Evolutionary conservation across 2,888 invertebrate species (phyloP), one percentile per base, ranked within the genome.

Genomic region (Drosophila bunnanda): DNA sequence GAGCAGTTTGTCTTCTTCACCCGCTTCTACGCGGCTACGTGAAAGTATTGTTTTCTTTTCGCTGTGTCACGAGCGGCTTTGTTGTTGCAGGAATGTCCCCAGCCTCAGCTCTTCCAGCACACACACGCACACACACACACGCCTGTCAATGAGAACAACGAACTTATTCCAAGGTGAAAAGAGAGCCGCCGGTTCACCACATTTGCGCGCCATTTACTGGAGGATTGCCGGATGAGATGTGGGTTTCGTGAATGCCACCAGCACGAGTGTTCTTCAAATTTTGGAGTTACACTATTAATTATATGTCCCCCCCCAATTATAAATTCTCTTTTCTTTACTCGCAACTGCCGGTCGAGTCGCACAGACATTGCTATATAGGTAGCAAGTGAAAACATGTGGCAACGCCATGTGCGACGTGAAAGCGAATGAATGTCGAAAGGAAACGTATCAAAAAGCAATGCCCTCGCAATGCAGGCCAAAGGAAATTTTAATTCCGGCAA

Each of bases 171-270:
- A 77, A 87, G 75, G 77, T 75, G 70, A 77, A 79, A 62, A 68
- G 74, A 86, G 80, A 81, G 73, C 66, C 34, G 89, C 89, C 88
- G 90, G 88, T 81, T 78, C 80, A 79, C 76, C 78, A 82, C 85
- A 81, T 84, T 87, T 87, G 73, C 84, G 84, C 84, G 88, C 89
- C 82, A 80, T 87, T 89, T 81, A 58, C 54, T 41, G 17, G 43
- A 53, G 20, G n/a, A 58, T 69, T 79, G 79, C 75, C 79, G 73
- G 59, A 77, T 54, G 20, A 73, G 46, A 76, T 55, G 28, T 43
- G 43, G 41, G 13, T 36, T 43, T 59, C 28, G n/a, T n/a, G 64
- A 55, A 55, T 58, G 28, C 20, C 25, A 39, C 17, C 25, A 30
- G 25, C 44, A 56, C 57, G n/a, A 32, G 6, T 15, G 17, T 56